phyloP scores from a whole-genome alignment of 2,113 vertebrate species.

The Tringa solitaria region DNA sequence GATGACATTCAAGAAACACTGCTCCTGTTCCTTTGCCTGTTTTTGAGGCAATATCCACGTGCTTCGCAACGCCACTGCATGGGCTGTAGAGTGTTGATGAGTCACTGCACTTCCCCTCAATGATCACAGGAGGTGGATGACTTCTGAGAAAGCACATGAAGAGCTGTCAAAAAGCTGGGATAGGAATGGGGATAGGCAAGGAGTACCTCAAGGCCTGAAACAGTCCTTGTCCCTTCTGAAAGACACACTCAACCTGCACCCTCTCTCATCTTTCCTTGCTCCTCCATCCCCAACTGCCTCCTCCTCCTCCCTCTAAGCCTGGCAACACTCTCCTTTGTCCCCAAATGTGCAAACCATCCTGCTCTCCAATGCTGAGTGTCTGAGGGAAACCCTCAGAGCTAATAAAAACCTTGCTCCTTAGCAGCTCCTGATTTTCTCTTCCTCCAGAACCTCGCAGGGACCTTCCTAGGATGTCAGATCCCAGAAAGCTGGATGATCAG shows the following conservation, averaged over 20 bases:
- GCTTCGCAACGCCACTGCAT: background rate
- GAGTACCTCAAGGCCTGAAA: background rate
- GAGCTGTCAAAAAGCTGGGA: background rate
- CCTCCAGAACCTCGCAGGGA: background rate
- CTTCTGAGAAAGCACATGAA: background rate
- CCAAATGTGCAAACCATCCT: accelerated
- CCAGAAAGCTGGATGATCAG: background rate
- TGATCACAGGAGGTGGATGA: background rate
- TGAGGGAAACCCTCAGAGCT: background rate
- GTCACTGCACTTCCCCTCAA: background rate
- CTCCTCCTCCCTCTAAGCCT: background rate
- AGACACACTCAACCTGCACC: background rate
- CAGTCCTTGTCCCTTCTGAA: background rate
- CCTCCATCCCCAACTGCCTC: background rate
- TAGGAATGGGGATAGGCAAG: background rate
- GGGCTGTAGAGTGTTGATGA: background rate
- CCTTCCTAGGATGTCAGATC: background rate
- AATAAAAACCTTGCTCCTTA: background rate
- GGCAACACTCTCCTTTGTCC: background rate
- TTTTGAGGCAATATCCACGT: background rate
- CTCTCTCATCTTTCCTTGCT: background rate
- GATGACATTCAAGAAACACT: background rate
- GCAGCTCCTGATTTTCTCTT: background rate
- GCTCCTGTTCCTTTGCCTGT: background rate
- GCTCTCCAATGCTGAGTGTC: background rate